phyloP scores from a whole-genome alignment of 2,888 invertebrate species.

The Halictus quadricinctus region DNA sequence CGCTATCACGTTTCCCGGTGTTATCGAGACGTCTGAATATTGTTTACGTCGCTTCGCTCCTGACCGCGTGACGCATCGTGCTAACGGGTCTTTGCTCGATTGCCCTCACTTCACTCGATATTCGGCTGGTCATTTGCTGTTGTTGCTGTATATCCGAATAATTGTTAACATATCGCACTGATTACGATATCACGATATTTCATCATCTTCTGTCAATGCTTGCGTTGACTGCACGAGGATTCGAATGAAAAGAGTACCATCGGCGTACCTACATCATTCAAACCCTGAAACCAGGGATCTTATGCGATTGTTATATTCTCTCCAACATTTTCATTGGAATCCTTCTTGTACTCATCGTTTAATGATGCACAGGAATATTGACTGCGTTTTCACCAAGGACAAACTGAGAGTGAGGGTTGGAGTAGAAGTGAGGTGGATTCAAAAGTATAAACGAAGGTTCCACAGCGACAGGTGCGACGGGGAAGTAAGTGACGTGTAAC shows the following conservation, averaged over 20 bases:
- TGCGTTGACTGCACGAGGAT: slow-evolving; percentile 54
- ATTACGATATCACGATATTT: slow-evolving; percentile 15
- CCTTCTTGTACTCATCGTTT: slow-evolving; percentile 73
- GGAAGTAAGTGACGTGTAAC: slow-evolving; percentile 79
- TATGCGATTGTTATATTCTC: neutral
- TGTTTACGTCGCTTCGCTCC: slow-evolving; percentile 1
- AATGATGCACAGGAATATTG: slow-evolving; percentile 79
- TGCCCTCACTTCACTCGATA: slow-evolving; percentile 10
- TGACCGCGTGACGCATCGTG: neutral
- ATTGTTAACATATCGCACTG: slow-evolving; percentile 15
- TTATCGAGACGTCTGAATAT: slow-evolving; percentile 15
- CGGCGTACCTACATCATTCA: neutral
- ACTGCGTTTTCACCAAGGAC: slow-evolving; percentile 80
- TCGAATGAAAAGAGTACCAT: slow-evolving; percentile 60
- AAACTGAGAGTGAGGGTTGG: slow-evolving; percentile 80
- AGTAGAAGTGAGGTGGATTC: slow-evolving; percentile 79
- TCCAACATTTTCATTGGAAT: slow-evolving; percentile 61
- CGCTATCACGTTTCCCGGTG: slow-evolving; percentile 20
- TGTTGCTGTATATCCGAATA: neutral
- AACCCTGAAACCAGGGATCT: neutral
- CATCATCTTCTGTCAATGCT: slow-evolving; percentile 33
- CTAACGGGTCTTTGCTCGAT: neutral
- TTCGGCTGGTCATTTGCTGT: slow-evolving; percentile 1
- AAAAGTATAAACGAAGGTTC: slow-evolving; percentile 77
- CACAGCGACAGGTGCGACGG: slow-evolving; percentile 75